A percentile compares a stretch with the other conserved stretches of the same genome.
Conservation (phyloP, 1,140 invertebrate species). For the Achatina immaculata region DNA sequence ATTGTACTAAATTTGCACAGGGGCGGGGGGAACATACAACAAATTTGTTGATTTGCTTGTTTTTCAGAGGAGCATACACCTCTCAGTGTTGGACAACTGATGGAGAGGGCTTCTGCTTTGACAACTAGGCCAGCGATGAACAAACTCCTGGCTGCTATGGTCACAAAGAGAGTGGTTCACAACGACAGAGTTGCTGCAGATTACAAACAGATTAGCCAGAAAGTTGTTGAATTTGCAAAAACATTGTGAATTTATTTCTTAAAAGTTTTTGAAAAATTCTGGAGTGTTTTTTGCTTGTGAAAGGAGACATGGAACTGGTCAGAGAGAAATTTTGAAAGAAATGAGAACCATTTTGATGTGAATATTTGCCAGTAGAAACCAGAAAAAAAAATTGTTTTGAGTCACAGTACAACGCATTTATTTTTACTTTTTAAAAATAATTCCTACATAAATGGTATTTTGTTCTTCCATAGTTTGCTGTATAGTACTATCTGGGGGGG, state of each 20-base stretch:
- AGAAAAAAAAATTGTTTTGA: too few species aligned
- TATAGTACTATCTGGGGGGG: too few species aligned
- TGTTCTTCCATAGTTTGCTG: too few species aligned
- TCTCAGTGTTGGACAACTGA: slow-evolving; percentile 1
- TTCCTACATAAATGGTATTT: too few species aligned
- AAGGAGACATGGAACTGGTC: too few species aligned
- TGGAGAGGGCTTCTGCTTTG: neutral
- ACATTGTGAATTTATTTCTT: neutral
- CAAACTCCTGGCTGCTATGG: neutral
- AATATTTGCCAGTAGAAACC: too few species aligned
- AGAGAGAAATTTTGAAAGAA: too few species aligned
- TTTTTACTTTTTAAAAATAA: too few species aligned
- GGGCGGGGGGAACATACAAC: too few species aligned
- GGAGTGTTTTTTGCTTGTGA: neutral
- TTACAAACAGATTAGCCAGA: neutral
- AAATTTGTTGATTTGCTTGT: neutral
- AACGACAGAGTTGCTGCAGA: slow-evolving; percentile 5
- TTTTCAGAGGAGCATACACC: neutral
- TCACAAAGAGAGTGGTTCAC: slow-evolving; percentile 8
- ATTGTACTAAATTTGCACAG: too few species aligned
- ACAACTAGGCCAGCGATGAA: slow-evolving; percentile 4
- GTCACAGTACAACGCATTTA: too few species aligned
- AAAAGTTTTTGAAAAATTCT: neutral
- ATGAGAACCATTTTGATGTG: too few species aligned
- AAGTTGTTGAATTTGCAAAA: slow-evolving; percentile 13